phyloP scores from a whole-genome alignment of 2,113 vertebrate genomes.

The Vimba vimba region DNA sequence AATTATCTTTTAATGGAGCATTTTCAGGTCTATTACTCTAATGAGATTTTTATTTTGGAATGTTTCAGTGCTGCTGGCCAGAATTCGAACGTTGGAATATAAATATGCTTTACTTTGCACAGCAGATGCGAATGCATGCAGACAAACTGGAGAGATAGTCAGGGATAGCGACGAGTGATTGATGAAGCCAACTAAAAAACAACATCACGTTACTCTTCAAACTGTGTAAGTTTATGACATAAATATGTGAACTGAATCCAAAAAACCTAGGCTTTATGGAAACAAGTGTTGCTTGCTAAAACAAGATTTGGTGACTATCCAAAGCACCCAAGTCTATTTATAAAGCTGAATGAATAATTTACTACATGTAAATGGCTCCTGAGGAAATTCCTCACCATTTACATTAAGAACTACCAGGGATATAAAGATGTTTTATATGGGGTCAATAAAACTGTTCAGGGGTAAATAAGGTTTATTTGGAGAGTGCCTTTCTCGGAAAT shows the following conservation, averaged over 20 bases:
- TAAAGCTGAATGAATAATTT: constrained; percentile 25
- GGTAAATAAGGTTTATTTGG: constrained; percentile 18
- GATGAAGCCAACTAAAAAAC: not conserved
- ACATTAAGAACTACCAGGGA: constrained; percentile 4
- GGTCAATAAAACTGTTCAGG: not conserved
- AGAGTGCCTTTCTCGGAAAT: constrained; percentile 12
- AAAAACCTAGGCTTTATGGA: not conserved
- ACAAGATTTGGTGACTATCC: not conserved
- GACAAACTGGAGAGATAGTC: constrained; percentile 36
- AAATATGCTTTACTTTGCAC: constrained; percentile 24
- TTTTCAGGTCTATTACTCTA: constrained; percentile 61
- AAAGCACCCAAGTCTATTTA: constrained; percentile 10
- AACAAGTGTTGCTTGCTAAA: not conserved
- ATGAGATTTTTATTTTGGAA: constrained; percentile 59
- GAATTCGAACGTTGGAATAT: constrained; percentile 40
- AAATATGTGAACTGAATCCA: constrained; percentile 37
- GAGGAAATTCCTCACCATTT: not conserved
- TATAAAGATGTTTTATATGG: constrained; percentile 16
- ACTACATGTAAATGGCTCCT: not conserved
- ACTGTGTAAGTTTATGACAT: constrained; percentile 14
- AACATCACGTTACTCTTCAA: not conserved
- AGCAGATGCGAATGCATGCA: constrained; percentile 34
- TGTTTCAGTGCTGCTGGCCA: constrained; percentile 46
- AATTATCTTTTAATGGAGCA: constrained; percentile 61
- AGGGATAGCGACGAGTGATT: not conserved